Base-by-base conservation (phyloP, 2,888 invertebrate genomes). In the Rotaria magnacalcarata region DNA sequence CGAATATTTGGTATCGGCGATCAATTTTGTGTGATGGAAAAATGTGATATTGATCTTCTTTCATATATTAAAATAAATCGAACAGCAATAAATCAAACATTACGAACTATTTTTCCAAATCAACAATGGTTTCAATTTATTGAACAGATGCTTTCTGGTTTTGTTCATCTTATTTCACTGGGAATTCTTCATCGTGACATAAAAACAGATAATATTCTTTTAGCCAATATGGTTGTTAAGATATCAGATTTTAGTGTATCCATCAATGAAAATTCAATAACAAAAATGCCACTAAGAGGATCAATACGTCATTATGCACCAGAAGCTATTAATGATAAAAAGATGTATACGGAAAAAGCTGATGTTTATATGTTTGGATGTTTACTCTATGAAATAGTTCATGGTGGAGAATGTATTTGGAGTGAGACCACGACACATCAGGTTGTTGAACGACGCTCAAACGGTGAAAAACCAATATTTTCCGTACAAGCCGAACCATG, bases 21-120 rank as follows among this genome's bases (percentile, higher is more conserved):
- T 67, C 34, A 67, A 34, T 67, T 67, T 67, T 67, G 67, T 67
- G 34, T 67, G 16, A 67, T 67, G 67, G 67, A 67, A 67, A 67
- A 67, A 27, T 67, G 67, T 67, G 34, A 67, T 67, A 67, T 67
- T 14, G 67, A 67, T 67, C 67, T 67, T 67, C 67, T 67, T n/a
- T 67, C 67, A 27, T 67, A 67, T 27, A 67, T 67, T 34, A 27
- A 67, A 34, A 4, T 27, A 16, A 27, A 67, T 67, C 67, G 67
- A 34, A 67, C 34, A 34, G 3, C 27, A 67, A 67, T 2, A 67
- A 34, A 16, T 34, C 67, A 67, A 34, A 67, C 67, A 34, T 27
- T 67, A 34, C 14, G 14, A 67, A 34, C 67, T 1, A 67, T 67
- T 14, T 67, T 67, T 34, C 67, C 67, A 14, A 34, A 67, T 67